Evolutionary conservation across 2,888 invertebrate genomes (phyloP).

Genomic region (Pyrochroa serraticornis): DNA sequence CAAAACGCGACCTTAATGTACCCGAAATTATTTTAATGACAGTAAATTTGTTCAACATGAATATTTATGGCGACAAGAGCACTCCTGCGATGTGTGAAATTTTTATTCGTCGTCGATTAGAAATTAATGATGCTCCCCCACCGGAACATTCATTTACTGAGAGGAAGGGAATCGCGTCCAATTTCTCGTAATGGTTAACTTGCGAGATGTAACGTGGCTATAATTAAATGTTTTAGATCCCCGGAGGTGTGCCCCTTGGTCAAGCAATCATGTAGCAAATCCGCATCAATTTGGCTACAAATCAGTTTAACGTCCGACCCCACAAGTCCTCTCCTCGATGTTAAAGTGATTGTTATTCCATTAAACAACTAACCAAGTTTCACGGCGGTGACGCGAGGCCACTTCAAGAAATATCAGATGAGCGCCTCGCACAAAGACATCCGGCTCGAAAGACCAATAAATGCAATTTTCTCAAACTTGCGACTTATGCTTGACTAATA

Average conservation of each 20-base stretch:
- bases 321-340: conserved; percentile 13
- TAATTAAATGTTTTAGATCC: conserved; percentile 54
- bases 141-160: background rate
- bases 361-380: conserved; percentile 27
- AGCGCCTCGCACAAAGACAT: no score
- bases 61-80: conserved; percentile 12
- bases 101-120: background rate
- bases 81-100: background rate
- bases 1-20: conserved; percentile 9
- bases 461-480: no score
- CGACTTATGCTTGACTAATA: no score
- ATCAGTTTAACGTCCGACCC: conserved; percentile 38
- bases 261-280: conserved; percentile 52
- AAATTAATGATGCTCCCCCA: background rate
- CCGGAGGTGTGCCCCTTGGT: conserved; percentile 52
- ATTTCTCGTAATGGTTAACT: conserved; percentile 47
- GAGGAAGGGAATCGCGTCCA: conserved; percentile 34
- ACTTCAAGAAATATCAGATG: no score
- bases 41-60: conserved; percentile 8
- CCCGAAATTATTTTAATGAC: conserved; percentile 11
- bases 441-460: no score
- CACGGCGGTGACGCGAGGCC: background rate
- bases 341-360: conserved; percentile 39
- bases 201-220: conserved; percentile 48
- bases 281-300: conserved; percentile 47